Evolutionary conservation across 2,113 vertebrate species (phyloP).

Genomic region (Oreochromis spilurus): DNA sequence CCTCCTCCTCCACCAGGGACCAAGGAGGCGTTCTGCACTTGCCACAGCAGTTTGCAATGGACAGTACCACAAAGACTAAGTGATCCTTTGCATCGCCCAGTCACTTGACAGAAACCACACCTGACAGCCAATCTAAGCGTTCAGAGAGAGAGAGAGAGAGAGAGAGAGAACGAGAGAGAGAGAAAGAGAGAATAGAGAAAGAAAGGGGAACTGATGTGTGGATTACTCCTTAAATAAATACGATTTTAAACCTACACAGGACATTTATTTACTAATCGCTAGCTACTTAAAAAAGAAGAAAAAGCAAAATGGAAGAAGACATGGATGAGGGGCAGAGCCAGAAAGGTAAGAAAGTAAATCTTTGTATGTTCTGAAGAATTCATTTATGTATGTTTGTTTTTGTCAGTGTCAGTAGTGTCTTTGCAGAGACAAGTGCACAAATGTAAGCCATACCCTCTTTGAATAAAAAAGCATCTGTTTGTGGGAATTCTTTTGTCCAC

Average conservation of each 20-base stretch:
- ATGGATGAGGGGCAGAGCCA: constrained; percentile 98
- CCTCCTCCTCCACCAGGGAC: constrained; percentile 50
- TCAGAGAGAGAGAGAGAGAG: constrained; percentile 71
- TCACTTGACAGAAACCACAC: constrained; percentile 90
- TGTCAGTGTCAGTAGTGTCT: neutral
- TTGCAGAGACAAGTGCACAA: constrained; percentile 1
- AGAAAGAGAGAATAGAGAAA: constrained; percentile 70
- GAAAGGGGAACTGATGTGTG: constrained; percentile 67
- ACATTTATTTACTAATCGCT: neutral
- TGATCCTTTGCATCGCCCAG: constrained; percentile 84
- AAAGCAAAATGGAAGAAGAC: constrained; percentile 94
- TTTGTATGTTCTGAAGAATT: neutral
- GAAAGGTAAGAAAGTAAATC: constrained; percentile 82
- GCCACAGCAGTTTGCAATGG: constrained; percentile 81
- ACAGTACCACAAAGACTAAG: constrained; percentile 85
- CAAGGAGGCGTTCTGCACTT: constrained; percentile 81
- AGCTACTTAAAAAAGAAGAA: constrained; percentile 63
- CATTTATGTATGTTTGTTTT: neutral
- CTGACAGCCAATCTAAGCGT: constrained; percentile 86
- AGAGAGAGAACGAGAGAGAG: constrained; percentile 70
- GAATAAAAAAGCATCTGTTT: constrained; percentile 55
- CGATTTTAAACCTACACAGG: constrained; percentile 1
- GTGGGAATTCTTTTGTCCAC: constrained; percentile 58
- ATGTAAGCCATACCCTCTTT: constrained; percentile 17
- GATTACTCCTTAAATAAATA: constrained; percentile 41